A percentile compares a stretch with the other conserved stretches of the same genome.
Evolutionary conservation across 2,797 vertebrate genomes (phyloP).

Genomic region (Pangasius djambal): DNA sequence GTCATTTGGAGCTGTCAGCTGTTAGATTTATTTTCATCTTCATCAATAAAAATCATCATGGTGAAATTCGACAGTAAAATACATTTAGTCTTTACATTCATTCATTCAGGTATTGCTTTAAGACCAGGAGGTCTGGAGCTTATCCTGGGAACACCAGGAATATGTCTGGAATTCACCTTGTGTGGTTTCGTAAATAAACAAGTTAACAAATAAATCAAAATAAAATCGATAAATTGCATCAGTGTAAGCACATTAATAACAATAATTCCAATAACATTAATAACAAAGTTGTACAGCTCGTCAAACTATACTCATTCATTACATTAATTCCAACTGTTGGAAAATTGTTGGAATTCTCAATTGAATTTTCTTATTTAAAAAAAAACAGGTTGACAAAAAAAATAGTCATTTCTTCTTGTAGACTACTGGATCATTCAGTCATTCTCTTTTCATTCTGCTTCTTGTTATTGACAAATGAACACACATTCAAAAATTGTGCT

Average conservation of each 20-base stretch:
- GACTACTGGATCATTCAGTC: background rate
- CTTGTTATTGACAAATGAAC: background rate
- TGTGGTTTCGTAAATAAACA: background rate
- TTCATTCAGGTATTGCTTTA: background rate
- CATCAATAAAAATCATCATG: no score
- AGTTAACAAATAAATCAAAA: background rate
- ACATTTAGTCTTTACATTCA: background rate
- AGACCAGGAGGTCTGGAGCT: background rate
- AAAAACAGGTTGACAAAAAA: background rate
- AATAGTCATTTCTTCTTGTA: background rate
- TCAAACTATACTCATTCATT: background rate
- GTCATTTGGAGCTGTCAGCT: background rate
- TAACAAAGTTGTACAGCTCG: no score
- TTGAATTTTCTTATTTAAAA: background rate
- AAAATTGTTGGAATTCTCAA: background rate
- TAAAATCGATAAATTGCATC: background rate
- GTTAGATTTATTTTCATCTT: background rate
- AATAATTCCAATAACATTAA: background rate
- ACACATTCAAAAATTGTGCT: background rate
- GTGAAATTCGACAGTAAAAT: background rate
- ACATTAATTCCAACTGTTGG: no score
- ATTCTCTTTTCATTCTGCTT: background rate
- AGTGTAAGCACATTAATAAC: background rate
- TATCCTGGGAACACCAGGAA: background rate
- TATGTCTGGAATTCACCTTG: background rate